Evolutionary conservation across 2,113 vertebrate genomes (phyloP).

Genomic region (Cephalopterus ornatus): DNA sequence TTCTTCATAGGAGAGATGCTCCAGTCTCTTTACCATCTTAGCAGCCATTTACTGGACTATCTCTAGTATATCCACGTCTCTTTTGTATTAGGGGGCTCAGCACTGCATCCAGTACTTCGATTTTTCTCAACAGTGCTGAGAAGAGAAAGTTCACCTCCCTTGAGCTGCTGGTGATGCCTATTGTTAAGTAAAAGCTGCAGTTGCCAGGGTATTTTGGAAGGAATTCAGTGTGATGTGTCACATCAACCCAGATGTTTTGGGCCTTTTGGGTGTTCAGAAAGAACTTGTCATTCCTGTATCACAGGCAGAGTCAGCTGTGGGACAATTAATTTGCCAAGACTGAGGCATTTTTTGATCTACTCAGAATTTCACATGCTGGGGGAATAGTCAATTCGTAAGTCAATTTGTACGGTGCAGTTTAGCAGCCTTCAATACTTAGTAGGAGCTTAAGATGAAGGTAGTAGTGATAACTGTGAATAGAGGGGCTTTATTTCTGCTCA

Average conservation of each 20-base stretch:
- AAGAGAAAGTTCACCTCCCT: background rate
- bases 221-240: background rate
- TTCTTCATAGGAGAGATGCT: background rate
- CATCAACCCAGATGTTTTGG: background rate
- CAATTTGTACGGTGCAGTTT: background rate
- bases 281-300: background rate
- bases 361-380: background rate
- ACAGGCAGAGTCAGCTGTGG: background rate
- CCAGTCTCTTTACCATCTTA: background rate
- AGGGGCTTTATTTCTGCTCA: background rate
- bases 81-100: background rate
- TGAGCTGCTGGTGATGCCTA: background rate
- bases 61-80: background rate
- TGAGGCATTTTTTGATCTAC: background rate
- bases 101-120: no score
- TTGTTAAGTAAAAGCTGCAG: background rate
- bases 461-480: background rate
- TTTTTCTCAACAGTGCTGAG: background rate
- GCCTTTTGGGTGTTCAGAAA: background rate
- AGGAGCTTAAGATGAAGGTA: background rate
- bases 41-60: fast-evolving
- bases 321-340: background rate
- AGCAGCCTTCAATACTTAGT: background rate
- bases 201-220: background rate
- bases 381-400: background rate